phyloP scores from a whole-genome alignment of 2,888 invertebrate species.

The Macropis europaea region DNA sequence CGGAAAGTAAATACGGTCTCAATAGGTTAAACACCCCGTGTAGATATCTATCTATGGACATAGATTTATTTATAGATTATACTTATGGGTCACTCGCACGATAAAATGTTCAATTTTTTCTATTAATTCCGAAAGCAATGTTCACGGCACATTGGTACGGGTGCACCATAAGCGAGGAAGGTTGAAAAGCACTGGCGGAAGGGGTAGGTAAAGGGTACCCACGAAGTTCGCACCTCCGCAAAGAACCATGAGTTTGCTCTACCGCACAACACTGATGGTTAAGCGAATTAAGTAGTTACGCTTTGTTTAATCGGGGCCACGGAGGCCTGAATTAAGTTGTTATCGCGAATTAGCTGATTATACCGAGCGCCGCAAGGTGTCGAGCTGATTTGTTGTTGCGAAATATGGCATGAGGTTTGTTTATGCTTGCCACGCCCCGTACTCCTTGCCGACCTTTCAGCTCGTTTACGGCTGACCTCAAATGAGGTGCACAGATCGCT shows the following conservation, averaged over 20 bases:
- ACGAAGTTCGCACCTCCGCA: conserved; percentile 52
- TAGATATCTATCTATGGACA: too few relatives aligned
- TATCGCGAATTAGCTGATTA: conserved; percentile 75
- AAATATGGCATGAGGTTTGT: conserved; percentile 61
- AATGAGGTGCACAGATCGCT: conserved; percentile 44
- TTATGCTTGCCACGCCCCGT: conserved; percentile 56
- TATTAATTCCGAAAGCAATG: too few relatives aligned
- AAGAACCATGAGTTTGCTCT: conserved; percentile 28
- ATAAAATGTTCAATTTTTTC: too few relatives aligned
- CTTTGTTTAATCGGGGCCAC: conserved; percentile 75
- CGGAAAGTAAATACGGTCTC: too few relatives aligned
- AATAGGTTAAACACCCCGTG: too few relatives aligned
- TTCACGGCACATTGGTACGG: background rate
- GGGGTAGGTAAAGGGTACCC: conserved; percentile 19
- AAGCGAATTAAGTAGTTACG: conserved; percentile 73
- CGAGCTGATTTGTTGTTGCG: conserved; percentile 73
- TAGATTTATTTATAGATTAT: too few relatives aligned
- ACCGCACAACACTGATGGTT: conserved; percentile 64
- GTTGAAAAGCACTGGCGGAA: conserved; percentile 29
- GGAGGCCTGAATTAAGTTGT: conserved; percentile 76
- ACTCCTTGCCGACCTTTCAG: conserved; percentile 50
- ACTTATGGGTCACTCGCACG: too few relatives aligned
- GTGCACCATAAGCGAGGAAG: background rate
- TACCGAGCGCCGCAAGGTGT: conserved; percentile 69
- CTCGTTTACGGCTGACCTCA: conserved; percentile 59